A percentile compares a stretch with the other conserved stretches of the same genome.
phyloP scores from a whole-genome alignment of 2,113 vertebrate species.

The Aegypius monachus region DNA sequence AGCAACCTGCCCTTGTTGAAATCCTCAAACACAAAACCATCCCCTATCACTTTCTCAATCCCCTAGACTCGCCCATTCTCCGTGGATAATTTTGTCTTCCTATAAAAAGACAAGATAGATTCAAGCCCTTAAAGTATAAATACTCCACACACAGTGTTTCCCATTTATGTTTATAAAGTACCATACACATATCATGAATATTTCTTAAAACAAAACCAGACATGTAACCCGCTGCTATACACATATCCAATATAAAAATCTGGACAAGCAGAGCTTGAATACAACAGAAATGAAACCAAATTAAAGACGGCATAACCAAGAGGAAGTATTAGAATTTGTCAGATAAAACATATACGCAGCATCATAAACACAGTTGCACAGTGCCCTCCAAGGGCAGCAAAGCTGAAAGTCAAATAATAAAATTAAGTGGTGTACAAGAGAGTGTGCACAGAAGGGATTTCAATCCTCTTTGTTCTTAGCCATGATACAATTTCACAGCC shows the following conservation, averaged over 20 bases:
- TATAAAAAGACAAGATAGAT: not conserved
- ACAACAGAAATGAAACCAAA: not conserved
- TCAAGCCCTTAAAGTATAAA: not conserved
- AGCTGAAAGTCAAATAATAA: constrained; percentile 46
- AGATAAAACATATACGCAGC: not conserved
- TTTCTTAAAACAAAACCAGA: not conserved
- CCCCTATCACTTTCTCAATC: not conserved
- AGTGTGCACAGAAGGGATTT: constrained; percentile 21
- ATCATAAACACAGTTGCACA: constrained; percentile 13
- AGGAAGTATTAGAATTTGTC: not conserved
- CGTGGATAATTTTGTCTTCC: not conserved
- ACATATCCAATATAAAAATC: not conserved
- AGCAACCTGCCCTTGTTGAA: not conserved
- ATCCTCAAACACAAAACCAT: not conserved
- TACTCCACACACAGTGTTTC: not conserved
- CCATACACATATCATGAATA: not conserved
- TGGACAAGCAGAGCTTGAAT: not conserved
- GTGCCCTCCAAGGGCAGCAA: constrained; percentile 39
- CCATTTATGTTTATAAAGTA: not conserved
- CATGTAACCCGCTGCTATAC: not conserved
- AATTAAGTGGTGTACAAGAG: constrained; percentile 21
- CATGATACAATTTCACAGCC: constrained; percentile 31
- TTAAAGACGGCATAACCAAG: not conserved
- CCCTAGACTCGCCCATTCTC: not conserved
- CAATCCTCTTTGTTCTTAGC: constrained; percentile 39